These are phyloP conservation scores for Eumeta japonica DNA, from an alignment of 1,140 invertebrate genomes.

Conservation along the genomic window DNA sequence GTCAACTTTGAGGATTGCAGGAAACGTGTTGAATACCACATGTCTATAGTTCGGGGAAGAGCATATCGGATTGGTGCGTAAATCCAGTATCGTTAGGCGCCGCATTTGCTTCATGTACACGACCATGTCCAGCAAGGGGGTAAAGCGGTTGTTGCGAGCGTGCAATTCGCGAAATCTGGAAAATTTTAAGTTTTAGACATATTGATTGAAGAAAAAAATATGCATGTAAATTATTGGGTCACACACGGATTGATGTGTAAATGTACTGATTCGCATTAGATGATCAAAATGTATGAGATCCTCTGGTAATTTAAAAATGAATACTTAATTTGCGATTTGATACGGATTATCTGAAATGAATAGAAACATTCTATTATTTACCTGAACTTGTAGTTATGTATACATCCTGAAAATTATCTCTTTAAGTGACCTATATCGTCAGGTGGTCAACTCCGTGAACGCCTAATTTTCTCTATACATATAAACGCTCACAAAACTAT, in stretches of 20 bases:
- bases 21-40: constrained; percentile 35
- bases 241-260: not conserved
- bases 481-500: too few species aligned
- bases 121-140: constrained; percentile 31
- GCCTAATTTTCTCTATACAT: too few species aligned
- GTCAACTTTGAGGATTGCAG: constrained; percentile 28
- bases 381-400: too few species aligned
- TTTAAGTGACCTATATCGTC: too few species aligned
- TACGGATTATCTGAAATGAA: too few species aligned
- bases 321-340: too few species aligned
- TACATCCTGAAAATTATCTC: too few species aligned
- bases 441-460: too few species aligned
- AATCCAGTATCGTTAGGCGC: constrained; percentile 27
- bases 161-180: constrained; percentile 38
- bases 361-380: too few species aligned
- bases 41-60: constrained; percentile 27
- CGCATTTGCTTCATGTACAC: constrained; percentile 38
- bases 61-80: constrained; percentile 41
- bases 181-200: constrained; percentile 1
- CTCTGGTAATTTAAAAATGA: not conserved
- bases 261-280: not conserved
- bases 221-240: not conserved
- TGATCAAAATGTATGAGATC: not conserved
- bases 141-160: constrained; percentile 33
- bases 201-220: not conserved